A percentile compares a stretch with the other conserved stretches of the same genome.
These are phyloP conservation scores for Samia ricini DNA, from an alignment of 1,140 invertebrate genomes.

Conservation along the genomic window DNA sequence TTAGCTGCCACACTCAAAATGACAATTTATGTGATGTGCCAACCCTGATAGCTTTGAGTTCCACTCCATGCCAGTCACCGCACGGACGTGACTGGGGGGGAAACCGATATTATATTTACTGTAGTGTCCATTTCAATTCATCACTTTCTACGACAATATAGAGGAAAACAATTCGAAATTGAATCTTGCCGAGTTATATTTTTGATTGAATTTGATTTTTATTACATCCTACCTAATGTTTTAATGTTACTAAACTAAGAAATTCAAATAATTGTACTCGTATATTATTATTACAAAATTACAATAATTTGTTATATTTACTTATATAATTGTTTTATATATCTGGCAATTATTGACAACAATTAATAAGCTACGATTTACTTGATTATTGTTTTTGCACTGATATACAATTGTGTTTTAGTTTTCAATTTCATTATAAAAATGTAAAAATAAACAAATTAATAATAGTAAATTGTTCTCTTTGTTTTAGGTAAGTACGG, in stretches of 20 bases:
- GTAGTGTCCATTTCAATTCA: neutral
- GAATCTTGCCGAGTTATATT: neutral
- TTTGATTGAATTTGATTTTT: neutral
- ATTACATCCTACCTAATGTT: neutral
- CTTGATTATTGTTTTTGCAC: no score
- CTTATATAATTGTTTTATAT: no score
- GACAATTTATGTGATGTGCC: slow-evolving; percentile 1
- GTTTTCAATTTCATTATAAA: no score
- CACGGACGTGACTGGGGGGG: neutral
- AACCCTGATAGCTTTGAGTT: neutral
- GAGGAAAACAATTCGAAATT: neutral
- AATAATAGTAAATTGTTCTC: slow-evolving; percentile 18
- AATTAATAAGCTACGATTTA: no score
- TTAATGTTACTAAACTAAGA: neutral
- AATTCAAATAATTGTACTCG: no score
- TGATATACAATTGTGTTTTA: no score
- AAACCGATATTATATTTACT: neutral
- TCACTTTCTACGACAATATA: neutral
- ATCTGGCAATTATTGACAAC: no score
- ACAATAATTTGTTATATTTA: no score
- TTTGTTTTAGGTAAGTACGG: slow-evolving; percentile 54
- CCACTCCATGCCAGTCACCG: neutral
- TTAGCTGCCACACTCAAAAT: neutral
- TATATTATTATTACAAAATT: no score
- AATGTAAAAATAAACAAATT: neutral